phyloP scores from a whole-genome alignment of 2,113 vertebrate species.

The Trogon melanurus region DNA sequence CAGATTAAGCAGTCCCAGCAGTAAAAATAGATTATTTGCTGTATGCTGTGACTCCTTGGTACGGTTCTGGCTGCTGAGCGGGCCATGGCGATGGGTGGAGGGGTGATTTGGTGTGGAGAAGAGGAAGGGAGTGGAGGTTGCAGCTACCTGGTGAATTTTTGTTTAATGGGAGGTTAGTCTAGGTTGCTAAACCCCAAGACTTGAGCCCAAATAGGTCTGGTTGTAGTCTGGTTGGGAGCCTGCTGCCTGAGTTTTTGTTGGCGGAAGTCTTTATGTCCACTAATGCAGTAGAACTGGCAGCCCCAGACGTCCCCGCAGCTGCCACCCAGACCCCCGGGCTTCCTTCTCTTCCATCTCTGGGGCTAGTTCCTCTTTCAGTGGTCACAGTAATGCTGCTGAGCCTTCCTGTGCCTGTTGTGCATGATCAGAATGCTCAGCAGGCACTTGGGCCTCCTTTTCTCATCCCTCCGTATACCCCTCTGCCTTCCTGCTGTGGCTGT shows the following conservation, averaged over 20 bases:
- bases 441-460: background rate
- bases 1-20: background rate
- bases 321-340: background rate
- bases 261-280: background rate
- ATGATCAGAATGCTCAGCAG: fast-evolving
- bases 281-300: background rate
- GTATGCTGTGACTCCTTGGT: background rate
- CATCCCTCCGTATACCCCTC: fast-evolving
- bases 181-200: background rate
- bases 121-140: background rate
- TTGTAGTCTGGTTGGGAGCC: background rate
- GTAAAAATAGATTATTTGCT: background rate
- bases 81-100: background rate
- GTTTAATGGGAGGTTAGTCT: background rate
- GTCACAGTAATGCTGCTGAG: background rate
- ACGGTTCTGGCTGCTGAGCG: background rate
- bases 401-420: fast-evolving
- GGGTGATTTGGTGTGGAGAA: fast-evolving
- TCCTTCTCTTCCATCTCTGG: background rate
- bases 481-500: background rate
- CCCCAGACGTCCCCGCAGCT: fast-evolving
- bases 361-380: background rate
- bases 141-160: background rate
- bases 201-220: background rate
- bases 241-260: background rate